Base-by-base conservation (phyloP, 1,140 invertebrate genomes). In the Sinonovacula constricta region DNA sequence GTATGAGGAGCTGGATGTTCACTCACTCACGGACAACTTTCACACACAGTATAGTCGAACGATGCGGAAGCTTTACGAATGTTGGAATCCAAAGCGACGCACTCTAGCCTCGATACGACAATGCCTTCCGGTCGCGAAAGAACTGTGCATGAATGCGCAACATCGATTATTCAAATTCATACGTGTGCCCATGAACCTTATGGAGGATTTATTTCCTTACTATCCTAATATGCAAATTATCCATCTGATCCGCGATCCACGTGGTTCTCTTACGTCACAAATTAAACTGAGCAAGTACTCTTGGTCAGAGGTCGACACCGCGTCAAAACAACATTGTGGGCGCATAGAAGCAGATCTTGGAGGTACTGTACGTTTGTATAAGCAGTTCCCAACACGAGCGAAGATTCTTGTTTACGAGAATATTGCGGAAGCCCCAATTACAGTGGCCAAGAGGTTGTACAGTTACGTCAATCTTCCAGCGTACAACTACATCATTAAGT, bases 141-240 rank as follows among this genome's bases (percentile, higher is more conserved):
- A 74, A 26, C 53, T 24, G 36, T 80, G 78, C 18, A 5, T 57
- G 30, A 53, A 26, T 15, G 62, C 78, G 0, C 57, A 66, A 34
- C 24, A 51, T 15, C 49, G 78, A 22, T 45, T 72, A 10, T 67
- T 81, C 24, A 81, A 81, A 72, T 77, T 75, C 26, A 81, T 81
- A 12, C 59, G 80, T 4, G 14, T 81, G 7, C 60, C 80, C 15
- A 59, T 81, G 67, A 24, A 33, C 15, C 7, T 81, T 3, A 53
- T 75, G 28, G 33, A 68, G 39, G 66, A 33, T 24, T 45, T 81
- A n/a, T 49, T 81, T n/a, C 28, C 71, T 33, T 30, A 45, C 10
- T 63, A 72, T 54, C 74, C 74, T 5, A 74, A 51, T 26, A 34
- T 81, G 26, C 68, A 81, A 60, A 36, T 76, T 36, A 24, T 81